Percentiles rank a stretch among this genome's conserved stretches.
These are phyloP conservation scores for Rousettus leschenaultii DNA, from an alignment of 2,113 vertebrate genomes.

Conservation along the genomic window DNA sequence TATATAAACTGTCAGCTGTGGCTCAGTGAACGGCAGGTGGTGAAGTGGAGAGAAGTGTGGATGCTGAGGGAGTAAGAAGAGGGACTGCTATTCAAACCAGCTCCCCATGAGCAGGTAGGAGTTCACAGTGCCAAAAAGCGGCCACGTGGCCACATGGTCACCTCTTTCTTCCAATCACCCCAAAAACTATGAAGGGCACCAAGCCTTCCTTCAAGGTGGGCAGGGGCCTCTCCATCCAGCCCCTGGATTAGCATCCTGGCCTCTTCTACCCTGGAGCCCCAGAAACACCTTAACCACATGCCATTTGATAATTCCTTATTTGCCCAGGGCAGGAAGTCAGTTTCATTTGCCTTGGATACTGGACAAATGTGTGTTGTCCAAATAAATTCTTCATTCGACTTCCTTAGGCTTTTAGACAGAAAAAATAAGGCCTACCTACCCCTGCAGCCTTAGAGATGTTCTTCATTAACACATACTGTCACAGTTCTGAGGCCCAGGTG, in stretches of 20 bases:
- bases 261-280: neutral
- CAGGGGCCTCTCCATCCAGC: neutral
- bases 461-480: neutral
- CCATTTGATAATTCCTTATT: neutral
- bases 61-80: neutral
- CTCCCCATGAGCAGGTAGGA: neutral
- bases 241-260: neutral
- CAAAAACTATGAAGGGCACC: neutral
- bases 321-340: neutral
- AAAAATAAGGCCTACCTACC: neutral
- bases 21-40: neutral
- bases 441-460: neutral
- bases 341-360: slow-evolving; percentile 39
- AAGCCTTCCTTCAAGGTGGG: neutral
- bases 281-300: neutral
- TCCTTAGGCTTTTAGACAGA: neutral
- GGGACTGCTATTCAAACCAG: neutral
- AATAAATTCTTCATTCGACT: slow-evolving; percentile 19
- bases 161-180: neutral
- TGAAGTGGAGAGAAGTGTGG: neutral
- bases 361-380: neutral
- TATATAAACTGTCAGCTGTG: neutral
- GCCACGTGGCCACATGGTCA: neutral
- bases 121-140: neutral
- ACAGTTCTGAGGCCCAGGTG: neutral